These are phyloP conservation scores for Anthopleura sola DNA, from an alignment of 64 coral and sea anemone genomes.

Conservation along the genomic window DNA sequence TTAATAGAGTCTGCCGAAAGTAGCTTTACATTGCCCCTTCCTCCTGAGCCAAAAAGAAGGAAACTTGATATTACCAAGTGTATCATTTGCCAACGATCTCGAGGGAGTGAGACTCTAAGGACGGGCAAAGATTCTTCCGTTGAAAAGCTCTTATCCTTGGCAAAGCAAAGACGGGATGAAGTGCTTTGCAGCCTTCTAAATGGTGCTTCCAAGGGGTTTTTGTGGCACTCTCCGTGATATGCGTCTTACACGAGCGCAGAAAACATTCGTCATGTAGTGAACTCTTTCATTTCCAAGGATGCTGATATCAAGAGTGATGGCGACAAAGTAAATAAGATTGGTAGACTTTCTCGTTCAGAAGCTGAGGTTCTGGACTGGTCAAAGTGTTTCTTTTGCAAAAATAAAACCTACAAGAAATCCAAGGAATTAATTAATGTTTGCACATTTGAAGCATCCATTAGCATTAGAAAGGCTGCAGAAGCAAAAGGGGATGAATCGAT, in stretches of 20 bases:
- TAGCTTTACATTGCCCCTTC: conserved; percentile 24
- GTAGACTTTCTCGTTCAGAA: conserved; percentile 28
- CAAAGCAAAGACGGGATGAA: conserved; percentile 21
- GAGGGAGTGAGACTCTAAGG: conserved; percentile 17
- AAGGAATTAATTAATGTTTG: conserved; percentile 12
- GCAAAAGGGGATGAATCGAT: conserved; percentile 34
- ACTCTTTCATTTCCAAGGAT: not conserved
- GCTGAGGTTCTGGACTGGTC: conserved; percentile 33
- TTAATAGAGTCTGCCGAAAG: not conserved
- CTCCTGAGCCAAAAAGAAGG: conserved; percentile 37
- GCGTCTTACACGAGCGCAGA: conserved; percentile 34
- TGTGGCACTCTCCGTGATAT: conserved; percentile 54
- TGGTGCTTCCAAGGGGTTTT: conserved; percentile 5
- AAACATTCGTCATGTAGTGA: conserved; percentile 12
- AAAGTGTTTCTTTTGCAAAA: conserved; percentile 50
- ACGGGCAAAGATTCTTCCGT: conserved; percentile 21
- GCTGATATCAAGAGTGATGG: not conserved
- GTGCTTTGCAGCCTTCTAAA: conserved; percentile 1
- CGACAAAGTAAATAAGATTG: not conserved
- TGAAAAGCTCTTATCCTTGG: conserved; percentile 11
- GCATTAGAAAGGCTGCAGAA: conserved; percentile 30
- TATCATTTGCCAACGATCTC: conserved; percentile 33
- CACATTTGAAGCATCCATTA: conserved; percentile 21
- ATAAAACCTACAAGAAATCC: conserved; percentile 38
- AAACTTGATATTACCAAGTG: conserved; percentile 24